Conservation (phyloP, 1,140 invertebrate species). For the Steinernema feltiae region DNA sequence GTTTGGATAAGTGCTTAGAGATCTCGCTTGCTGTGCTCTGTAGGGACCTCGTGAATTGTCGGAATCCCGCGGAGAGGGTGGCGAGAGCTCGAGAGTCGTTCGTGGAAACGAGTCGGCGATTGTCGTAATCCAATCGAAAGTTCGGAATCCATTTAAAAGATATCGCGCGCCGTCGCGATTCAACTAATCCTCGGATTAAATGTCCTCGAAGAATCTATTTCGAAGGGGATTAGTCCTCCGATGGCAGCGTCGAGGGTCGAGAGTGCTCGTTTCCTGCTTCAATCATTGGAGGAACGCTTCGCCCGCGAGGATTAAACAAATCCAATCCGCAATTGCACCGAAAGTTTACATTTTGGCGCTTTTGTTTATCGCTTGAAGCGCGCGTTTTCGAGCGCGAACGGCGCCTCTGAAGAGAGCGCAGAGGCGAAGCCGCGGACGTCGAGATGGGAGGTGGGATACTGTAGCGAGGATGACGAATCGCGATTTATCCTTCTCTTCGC, state of each 20-base stretch:
- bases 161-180: background rate
- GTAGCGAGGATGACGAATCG: background rate
- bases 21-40: no score
- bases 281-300: background rate
- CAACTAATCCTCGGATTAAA: constrained; percentile 14
- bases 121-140: constrained; percentile 12
- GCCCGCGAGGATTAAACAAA: constrained; percentile 1
- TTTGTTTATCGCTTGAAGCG: constrained; percentile 7
- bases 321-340: background rate
- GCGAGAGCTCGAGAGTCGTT: no score
- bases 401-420: no score
- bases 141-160: constrained; percentile 12
- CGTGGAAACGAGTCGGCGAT: background rate
- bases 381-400: background rate
- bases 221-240: background rate
- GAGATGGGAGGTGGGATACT: background rate
- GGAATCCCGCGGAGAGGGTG: no score
- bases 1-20: background rate
- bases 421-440: no score
- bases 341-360: constrained; percentile 11
- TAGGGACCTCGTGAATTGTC: no score
- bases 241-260: background rate
- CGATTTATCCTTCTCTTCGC: background rate
- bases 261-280: background rate
- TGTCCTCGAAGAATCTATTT: constrained; percentile 9